phyloP scores from a whole-genome alignment of 1,140 invertebrate genomes.

The Antheraea mylitta region DNA sequence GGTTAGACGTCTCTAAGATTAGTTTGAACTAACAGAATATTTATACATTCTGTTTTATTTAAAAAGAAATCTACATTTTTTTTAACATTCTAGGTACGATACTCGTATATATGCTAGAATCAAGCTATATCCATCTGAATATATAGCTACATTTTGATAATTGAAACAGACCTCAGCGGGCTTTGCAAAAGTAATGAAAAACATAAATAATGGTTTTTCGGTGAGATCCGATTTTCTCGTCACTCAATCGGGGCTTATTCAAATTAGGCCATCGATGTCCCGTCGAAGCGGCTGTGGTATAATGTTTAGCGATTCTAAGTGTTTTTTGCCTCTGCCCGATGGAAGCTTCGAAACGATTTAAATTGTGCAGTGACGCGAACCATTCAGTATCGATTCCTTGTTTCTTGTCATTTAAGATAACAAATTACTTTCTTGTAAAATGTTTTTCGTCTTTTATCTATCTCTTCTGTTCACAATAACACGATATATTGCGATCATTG shows the following conservation, averaged over 20 bases:
- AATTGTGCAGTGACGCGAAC: neutral
- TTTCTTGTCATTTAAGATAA: neutral
- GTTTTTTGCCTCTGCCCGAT: neutral
- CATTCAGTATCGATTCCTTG: neutral
- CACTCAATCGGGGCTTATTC: slow-evolving; percentile 3
- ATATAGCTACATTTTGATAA: neutral
- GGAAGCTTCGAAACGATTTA: neutral
- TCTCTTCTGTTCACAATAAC: no score
- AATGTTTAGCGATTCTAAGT: slow-evolving; percentile 4
- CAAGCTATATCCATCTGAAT: no score
- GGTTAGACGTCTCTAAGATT: no score
- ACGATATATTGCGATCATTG: no score
- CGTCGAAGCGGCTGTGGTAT: neutral
- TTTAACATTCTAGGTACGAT: no score
- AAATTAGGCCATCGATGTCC: neutral
- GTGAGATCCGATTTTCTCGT: neutral
- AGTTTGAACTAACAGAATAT: no score
- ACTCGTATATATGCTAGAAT: no score
- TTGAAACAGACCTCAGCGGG: neutral
- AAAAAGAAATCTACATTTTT: no score
- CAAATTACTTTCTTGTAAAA: neutral
- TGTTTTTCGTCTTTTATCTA: neutral
- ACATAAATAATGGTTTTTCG: neutral
- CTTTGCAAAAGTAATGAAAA: neutral
- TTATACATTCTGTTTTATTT: no score